A percentile compares a stretch with the other conserved stretches of the same genome.
Evolutionary conservation across 2,888 invertebrate species (phyloP).

Genomic region (Oeneis ivallda): DNA sequence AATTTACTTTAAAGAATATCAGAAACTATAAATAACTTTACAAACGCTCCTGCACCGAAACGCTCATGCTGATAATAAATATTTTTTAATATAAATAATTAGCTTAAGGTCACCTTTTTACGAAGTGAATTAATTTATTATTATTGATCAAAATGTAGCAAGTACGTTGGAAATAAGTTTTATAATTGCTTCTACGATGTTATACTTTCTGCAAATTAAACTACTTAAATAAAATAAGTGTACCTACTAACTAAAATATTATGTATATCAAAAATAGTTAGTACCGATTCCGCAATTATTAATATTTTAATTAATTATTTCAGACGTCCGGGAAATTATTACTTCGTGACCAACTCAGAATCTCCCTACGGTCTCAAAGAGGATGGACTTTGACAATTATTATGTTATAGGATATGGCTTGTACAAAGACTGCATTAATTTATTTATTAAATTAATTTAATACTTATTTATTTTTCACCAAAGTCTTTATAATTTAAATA

Average conservation of each 20-base stretch:
- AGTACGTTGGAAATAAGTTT: too few relatives aligned
- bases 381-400: slow-evolving; percentile 53
- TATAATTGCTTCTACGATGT: too few relatives aligned
- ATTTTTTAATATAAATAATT: too few relatives aligned
- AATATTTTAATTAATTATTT: slow-evolving; percentile 19
- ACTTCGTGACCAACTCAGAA: slow-evolving; percentile 53
- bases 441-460: slow-evolving; percentile 2
- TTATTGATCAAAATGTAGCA: too few relatives aligned
- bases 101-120: too few relatives aligned
- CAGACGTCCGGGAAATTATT: slow-evolving; percentile 63
- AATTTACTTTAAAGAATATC: slow-evolving; percentile 1
- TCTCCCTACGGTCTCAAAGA: slow-evolving; percentile 63
- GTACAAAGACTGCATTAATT: background rate
- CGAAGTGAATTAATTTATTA: too few relatives aligned
- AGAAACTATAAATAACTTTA: too few relatives aligned
- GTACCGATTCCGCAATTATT: background rate
- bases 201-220: too few relatives aligned
- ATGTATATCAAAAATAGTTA: too few relatives aligned
- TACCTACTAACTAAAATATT: too few relatives aligned
- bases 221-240: too few relatives aligned
- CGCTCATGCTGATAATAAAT: background rate
- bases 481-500: background rate
- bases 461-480: background rate
- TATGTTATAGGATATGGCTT: background rate
- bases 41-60: background rate